Percentiles rank a stretch among this genome's conserved stretches.
These are phyloP conservation scores for Phoxinus dragarum DNA, from an alignment of 2,797 vertebrate species.

Conservation along the genomic window DNA sequence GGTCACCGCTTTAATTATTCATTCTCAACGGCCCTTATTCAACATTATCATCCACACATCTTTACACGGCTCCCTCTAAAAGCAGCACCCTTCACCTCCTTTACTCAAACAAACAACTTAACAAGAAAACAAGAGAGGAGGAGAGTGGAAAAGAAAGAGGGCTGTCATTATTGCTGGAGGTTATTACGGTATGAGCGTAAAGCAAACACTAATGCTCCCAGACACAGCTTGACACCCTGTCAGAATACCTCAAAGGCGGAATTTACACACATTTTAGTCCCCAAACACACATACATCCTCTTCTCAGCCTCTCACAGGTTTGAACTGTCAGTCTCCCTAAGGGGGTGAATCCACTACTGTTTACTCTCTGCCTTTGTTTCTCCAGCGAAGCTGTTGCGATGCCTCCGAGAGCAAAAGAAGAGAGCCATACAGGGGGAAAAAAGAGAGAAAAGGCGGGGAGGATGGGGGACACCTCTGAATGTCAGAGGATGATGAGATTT, in stretches of 20 bases:
- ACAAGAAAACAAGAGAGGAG: slow-evolving; percentile 50
- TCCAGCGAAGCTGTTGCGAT: slow-evolving; percentile 19
- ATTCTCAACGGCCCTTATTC: slow-evolving; percentile 62
- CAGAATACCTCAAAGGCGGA: slow-evolving; percentile 65
- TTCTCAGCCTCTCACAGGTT: slow-evolving; percentile 50
- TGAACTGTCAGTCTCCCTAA: slow-evolving; percentile 59
- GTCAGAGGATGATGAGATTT: slow-evolving; percentile 71
- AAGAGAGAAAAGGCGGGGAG: slow-evolving; percentile 55
- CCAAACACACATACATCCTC: slow-evolving; percentile 49
- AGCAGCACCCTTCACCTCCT: slow-evolving; percentile 48
- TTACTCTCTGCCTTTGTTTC: slow-evolving; percentile 60
- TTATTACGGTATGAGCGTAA: slow-evolving; percentile 59
- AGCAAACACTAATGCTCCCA: slow-evolving; percentile 60
- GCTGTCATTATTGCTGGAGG: slow-evolving; percentile 55
- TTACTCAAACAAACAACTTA: slow-evolving; percentile 63
- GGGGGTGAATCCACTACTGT: slow-evolving; percentile 54
- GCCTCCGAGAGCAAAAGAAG: slow-evolving; percentile 44
- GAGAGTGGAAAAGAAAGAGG: slow-evolving; percentile 45
- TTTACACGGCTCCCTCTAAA: slow-evolving; percentile 45
- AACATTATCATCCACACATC: slow-evolving; percentile 22
- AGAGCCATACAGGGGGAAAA: not conserved
- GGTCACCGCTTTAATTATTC: slow-evolving; percentile 73
- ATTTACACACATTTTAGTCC: slow-evolving; percentile 61
- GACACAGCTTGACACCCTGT: slow-evolving; percentile 64
- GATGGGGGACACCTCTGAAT: slow-evolving; percentile 58